Evolutionary conservation across 2,113 vertebrate species (phyloP).

Genomic region (Falco punctatus): DNA sequence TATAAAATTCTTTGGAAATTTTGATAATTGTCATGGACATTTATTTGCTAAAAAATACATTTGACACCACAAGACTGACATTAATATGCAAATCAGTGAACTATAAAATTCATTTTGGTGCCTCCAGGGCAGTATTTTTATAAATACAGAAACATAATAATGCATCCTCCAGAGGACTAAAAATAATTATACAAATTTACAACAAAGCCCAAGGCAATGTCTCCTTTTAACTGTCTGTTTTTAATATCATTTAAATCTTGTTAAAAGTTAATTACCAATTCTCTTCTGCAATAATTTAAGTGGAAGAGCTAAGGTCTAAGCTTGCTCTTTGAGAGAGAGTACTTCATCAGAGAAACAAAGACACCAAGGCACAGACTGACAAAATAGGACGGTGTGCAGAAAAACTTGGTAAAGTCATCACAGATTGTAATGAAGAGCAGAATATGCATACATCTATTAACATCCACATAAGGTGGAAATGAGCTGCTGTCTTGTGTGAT

Average conservation of each 20-base stretch:
- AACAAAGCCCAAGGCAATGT: constrained; percentile 83
- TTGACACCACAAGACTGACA: constrained; percentile 65
- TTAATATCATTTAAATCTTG: constrained; percentile 85
- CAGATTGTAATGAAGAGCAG: constrained; percentile 74
- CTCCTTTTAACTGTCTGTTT: constrained; percentile 82
- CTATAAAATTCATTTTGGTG: constrained; percentile 79
- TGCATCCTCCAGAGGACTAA: constrained; percentile 80
- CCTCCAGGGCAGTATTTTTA: constrained; percentile 82
- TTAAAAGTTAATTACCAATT: constrained; percentile 86
- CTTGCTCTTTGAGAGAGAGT: constrained; percentile 85
- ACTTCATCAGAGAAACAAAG: constrained; percentile 86
- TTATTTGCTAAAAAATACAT: constrained; percentile 63
- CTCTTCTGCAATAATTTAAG: constrained; percentile 81
- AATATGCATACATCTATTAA: background rate
- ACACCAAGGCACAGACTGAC: constrained; percentile 73
- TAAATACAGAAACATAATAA: constrained; percentile 86
- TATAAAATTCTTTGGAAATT: constrained; percentile 30
- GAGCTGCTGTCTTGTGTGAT: background rate
- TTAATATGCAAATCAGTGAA: constrained; percentile 80
- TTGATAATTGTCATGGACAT: constrained; percentile 60
- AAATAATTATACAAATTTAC: constrained; percentile 86
- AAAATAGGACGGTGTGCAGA: constrained; percentile 78
- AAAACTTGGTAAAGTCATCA: constrained; percentile 69
- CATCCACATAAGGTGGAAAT: background rate
- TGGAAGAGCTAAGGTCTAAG: constrained; percentile 89